phyloP scores from a whole-genome alignment of 2,113 vertebrate genomes.

The Phalacrocorax brasilianus region DNA sequence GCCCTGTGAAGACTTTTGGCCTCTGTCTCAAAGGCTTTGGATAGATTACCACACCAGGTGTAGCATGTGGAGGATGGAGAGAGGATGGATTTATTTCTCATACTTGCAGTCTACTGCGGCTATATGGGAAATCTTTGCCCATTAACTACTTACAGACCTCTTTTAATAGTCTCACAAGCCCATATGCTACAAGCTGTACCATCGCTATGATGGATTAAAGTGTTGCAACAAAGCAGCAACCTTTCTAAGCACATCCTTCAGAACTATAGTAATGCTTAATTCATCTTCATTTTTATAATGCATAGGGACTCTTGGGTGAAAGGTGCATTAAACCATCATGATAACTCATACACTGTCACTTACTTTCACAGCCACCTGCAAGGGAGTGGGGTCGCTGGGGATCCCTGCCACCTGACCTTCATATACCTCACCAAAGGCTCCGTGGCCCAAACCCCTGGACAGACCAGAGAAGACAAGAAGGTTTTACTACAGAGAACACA shows the following conservation, averaged over 20 bases:
- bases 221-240: not conserved
- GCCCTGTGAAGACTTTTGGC: not conserved
- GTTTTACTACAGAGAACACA: constrained; percentile 54
- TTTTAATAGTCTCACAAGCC: not conserved
- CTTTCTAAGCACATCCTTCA: not conserved
- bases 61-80: not conserved
- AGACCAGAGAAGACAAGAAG: constrained; percentile 61
- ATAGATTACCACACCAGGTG: not conserved
- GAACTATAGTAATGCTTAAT: not conserved
- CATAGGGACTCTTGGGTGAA: constrained; percentile 25
- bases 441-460: constrained; percentile 93
- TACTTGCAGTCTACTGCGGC: not conserved
- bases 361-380: constrained; percentile 98
- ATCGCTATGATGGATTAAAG: not conserved
- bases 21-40: not conserved
- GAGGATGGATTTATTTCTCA: not conserved
- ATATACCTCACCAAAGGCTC: constrained; percentile 97
- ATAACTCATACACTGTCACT: constrained; percentile 55
- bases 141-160: not conserved
- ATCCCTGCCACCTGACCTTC: constrained; percentile 93
- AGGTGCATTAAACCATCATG: constrained; percentile 14
- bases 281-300: not conserved
- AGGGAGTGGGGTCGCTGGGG: constrained; percentile 89
- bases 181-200: not conserved
- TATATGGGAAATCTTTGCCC: not conserved